Percentiles rank a stretch among this genome's conserved stretches.
These are phyloP conservation scores for Eclectus roratus DNA, from an alignment of 2,113 vertebrate genomes.

Conservation along the genomic window DNA sequence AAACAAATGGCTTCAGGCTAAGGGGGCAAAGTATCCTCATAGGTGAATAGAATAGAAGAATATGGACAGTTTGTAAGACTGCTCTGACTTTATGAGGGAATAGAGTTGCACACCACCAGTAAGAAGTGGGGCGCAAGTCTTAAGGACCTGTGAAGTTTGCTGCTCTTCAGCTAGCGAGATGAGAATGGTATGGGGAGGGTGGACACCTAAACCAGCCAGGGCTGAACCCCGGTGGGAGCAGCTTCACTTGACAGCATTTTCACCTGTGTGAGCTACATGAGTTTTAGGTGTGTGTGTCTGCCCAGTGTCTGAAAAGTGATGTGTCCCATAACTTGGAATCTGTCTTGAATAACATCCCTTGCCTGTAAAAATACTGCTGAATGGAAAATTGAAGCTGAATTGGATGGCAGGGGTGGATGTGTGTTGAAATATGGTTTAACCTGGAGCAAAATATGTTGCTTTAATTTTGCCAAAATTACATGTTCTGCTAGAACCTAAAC, in stretches of 20 bases:
- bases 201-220: background rate
- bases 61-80: background rate
- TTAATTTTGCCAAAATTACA: background rate
- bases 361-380: background rate
- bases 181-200: background rate
- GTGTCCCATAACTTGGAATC: background rate
- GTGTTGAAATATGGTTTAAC: background rate
- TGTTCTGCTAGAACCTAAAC: background rate
- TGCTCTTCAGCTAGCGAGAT: background rate
- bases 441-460: background rate
- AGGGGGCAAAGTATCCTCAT: accelerated
- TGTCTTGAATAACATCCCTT: background rate
- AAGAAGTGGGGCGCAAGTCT: background rate
- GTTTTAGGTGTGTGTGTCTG: background rate
- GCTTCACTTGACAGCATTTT: background rate
- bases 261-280: background rate
- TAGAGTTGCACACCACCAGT: background rate
- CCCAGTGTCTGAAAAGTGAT: background rate
- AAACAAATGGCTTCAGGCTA: background rate
- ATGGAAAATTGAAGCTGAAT: background rate
- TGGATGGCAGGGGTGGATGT: background rate
- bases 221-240: background rate
- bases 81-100: background rate
- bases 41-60: background rate
- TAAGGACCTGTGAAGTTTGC: background rate